Evolutionary conservation across 2,113 vertebrate species (phyloP).

Genomic region (Strigops habroptila): DNA sequence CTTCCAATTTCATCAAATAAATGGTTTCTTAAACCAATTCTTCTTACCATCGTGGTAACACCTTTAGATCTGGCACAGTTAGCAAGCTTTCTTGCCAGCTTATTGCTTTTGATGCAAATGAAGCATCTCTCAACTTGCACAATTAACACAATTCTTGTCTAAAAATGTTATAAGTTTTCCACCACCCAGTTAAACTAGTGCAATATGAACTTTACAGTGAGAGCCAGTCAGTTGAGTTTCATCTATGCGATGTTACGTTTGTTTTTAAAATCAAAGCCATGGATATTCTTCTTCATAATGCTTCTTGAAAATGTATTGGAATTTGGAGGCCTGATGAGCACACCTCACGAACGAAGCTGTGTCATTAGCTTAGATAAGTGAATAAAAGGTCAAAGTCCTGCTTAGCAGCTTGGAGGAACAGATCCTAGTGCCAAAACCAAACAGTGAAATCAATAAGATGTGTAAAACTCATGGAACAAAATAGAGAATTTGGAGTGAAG

Average conservation of each 20-base stretch:
- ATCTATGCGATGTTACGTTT: neutral
- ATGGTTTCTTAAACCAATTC: conserved; percentile 66
- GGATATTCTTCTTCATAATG: neutral
- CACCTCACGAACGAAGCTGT: neutral
- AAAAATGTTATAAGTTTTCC: neutral
- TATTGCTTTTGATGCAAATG: conserved; percentile 64
- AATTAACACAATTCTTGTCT: conserved; percentile 41
- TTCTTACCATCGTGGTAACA: conserved; percentile 51
- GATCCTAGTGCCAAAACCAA: neutral
- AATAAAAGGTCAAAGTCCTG: neutral
- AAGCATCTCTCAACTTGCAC: conserved; percentile 28
- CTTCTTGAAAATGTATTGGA: neutral
- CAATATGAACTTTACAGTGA: neutral
- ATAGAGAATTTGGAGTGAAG: neutral
- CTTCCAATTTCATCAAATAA: conserved; percentile 75
- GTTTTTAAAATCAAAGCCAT: neutral
- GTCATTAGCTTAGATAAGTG: neutral
- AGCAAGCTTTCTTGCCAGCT: conserved; percentile 34
- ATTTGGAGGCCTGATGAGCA: neutral
- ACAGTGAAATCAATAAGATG: neutral
- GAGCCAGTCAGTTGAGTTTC: neutral
- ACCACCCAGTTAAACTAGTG: neutral
- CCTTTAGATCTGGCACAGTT: conserved; percentile 43
- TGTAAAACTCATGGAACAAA: neutral
- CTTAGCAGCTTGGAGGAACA: neutral